Percentiles rank a stretch among this genome's conserved stretches.
These are phyloP conservation scores for Anarhynchus alexandrinus DNA, from an alignment of 2,113 vertebrate species.

Conservation along the genomic window DNA sequence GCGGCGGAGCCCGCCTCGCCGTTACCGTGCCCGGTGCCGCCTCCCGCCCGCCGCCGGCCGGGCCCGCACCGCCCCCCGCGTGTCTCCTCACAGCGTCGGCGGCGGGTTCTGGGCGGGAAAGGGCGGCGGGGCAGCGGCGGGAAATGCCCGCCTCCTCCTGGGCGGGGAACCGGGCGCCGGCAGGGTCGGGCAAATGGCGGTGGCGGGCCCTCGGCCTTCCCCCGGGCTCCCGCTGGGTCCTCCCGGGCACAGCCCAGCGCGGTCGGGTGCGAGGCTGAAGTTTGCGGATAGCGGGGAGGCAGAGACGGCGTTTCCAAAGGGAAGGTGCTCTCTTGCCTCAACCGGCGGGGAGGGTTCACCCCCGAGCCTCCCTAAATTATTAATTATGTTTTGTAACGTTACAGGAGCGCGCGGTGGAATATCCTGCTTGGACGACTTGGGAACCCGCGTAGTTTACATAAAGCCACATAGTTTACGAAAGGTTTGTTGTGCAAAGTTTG, in stretches of 20 bases:
- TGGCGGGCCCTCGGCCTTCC: too few species aligned
- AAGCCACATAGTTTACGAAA: fast-evolving
- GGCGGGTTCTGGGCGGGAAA: not conserved
- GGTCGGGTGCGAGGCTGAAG: fast-evolving
- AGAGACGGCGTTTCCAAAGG: fast-evolving
- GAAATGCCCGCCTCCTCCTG: not conserved
- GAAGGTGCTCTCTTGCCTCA: too few species aligned
- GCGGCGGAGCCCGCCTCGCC: not conserved
- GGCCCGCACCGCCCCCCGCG: too few species aligned
- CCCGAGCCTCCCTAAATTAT: fast-evolving
- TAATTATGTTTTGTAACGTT: fast-evolving
- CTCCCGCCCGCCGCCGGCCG: not conserved
- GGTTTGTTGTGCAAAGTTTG: not conserved
- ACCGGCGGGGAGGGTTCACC: fast-evolving
- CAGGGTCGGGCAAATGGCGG: not conserved
- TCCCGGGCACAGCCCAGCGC: fast-evolving
- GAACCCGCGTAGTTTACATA: fast-evolving
- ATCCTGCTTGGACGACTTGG: fast-evolving
- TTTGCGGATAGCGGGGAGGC: fast-evolving
- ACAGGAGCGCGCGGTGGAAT: fast-evolving
- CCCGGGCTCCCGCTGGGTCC: not conserved
- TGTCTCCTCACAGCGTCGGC: too few species aligned
- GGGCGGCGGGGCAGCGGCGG: not conserved
- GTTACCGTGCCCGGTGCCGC: not conserved
- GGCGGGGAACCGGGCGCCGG: not conserved